Percentiles rank a stretch among this genome's conserved stretches.
phyloP scores from a whole-genome alignment of 2,797 vertebrate species.

The Lacerta viridis region DNA sequence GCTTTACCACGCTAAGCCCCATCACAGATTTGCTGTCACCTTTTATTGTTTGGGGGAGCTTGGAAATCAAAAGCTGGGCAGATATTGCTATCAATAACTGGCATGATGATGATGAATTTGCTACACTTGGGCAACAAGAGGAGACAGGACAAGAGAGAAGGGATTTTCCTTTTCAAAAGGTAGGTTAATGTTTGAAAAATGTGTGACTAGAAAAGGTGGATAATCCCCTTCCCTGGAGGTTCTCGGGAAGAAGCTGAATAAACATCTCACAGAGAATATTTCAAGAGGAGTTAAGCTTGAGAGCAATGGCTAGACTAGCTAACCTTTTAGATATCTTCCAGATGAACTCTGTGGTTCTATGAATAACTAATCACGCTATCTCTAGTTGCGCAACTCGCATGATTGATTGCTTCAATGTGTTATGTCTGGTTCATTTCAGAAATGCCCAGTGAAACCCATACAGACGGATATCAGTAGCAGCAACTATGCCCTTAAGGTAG shows the following conservation, averaged over 20 bases:
- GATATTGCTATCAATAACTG: not conserved
- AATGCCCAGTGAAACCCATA: not conserved
- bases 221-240: not conserved
- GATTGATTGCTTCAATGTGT: not conserved
- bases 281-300: not conserved
- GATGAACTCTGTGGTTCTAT: not conserved
- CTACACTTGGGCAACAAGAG: not conserved
- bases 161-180: not conserved
- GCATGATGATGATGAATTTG: not conserved
- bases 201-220: not conserved
- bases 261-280: not conserved
- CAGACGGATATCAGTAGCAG: not conserved
- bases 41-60: not conserved
- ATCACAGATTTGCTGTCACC: slow-evolving; percentile 1
- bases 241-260: not conserved
- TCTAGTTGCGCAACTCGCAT: not conserved
- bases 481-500: not conserved
- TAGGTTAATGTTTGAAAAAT: not conserved
- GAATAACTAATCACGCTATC: not conserved
- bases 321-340: not conserved
- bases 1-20: slow-evolving; percentile 12
- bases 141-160: not conserved
- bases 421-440: not conserved
- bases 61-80: slow-evolving; percentile 22
- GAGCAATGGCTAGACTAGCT: not conserved